phyloP scores from a whole-genome alignment of 2,113 vertebrate species.

The Chaetura pelagica region DNA sequence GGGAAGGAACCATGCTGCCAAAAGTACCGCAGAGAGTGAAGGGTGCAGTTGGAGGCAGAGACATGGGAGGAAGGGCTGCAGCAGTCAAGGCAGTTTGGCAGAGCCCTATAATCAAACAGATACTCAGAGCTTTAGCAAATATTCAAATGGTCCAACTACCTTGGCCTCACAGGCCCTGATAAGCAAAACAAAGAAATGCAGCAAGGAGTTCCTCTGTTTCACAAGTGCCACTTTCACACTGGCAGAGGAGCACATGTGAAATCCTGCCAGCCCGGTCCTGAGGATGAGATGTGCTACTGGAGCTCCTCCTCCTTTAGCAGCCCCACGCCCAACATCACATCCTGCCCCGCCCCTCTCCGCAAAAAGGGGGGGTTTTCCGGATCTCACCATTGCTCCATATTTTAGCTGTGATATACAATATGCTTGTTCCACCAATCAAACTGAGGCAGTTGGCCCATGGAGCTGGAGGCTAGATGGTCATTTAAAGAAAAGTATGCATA shows the following conservation, averaged over 20 bases:
- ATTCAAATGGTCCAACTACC: not conserved
- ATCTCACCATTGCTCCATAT: not conserved
- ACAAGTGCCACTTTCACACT: not conserved
- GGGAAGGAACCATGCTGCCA: not conserved
- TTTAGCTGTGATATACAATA: not conserved
- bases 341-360: not conserved
- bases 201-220: not conserved
- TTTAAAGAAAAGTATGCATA: conserved; percentile 50
- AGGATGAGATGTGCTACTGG: not conserved
- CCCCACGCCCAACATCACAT: rapidly evolving
- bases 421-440: not conserved
- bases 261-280: not conserved
- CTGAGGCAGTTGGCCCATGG: not conserved
- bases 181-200: not conserved
- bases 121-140: not conserved
- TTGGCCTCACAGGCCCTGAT: no score
- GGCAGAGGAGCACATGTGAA: not conserved
- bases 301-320: not conserved
- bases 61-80: not conserved
- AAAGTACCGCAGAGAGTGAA: not conserved
- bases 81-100: not conserved
- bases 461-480: conserved; percentile 30
- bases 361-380: not conserved
- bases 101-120: not conserved
- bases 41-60: not conserved